These are phyloP conservation scores for Echinops telfairi DNA, from an alignment of 2,113 vertebrate species.

Conservation along the genomic window DNA sequence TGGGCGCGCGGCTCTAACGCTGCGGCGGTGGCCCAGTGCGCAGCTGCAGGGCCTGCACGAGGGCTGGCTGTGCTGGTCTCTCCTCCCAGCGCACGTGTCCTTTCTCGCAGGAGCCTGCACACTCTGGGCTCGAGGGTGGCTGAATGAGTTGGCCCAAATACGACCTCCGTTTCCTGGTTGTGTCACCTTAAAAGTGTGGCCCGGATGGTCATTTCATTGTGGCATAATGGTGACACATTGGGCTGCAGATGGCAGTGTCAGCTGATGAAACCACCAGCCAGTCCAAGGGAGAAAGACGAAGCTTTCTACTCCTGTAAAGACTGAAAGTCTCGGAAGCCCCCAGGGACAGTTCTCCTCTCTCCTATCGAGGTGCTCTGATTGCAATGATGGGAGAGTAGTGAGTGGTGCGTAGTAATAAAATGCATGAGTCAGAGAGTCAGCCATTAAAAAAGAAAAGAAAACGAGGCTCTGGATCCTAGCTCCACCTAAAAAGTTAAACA, in stretches of 20 bases:
- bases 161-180: neutral
- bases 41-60: neutral
- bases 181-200: neutral
- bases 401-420: neutral
- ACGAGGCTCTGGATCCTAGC: neutral
- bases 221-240: too few species aligned
- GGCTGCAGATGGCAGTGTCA: too few species aligned
- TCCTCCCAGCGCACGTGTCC: neutral
- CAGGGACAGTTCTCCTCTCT: too few species aligned
- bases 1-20: neutral
- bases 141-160: neutral
- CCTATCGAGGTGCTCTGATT: too few species aligned
- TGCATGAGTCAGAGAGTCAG: neutral
- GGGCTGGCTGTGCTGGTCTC: fast-evolving
- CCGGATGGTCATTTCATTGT: neutral
- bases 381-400: neutral
- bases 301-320: too few species aligned
- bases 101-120: neutral
- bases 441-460: neutral
- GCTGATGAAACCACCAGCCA: too few species aligned
- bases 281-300: too few species aligned
- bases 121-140: too few species aligned
- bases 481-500: neutral
- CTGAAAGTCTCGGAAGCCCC: too few species aligned
- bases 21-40: neutral